Evolutionary conservation across 2,888 invertebrate species (phyloP).

Genomic region (Lepeophtheirus nordmannii): DNA sequence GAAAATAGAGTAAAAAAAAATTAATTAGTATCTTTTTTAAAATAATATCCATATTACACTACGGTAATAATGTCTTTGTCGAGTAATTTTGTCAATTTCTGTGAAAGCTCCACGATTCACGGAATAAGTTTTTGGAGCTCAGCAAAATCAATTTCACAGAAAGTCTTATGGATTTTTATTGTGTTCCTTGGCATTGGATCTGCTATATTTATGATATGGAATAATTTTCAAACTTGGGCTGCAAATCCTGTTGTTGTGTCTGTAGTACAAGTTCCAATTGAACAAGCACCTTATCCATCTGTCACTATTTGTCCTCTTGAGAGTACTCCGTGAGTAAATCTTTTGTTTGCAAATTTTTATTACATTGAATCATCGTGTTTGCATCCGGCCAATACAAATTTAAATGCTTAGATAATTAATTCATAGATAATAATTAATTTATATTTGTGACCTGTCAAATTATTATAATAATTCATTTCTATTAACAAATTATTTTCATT

Average conservation of each 20-base stretch:
- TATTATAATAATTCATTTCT: too few relatives aligned
- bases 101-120: not conserved
- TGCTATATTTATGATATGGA: not conserved
- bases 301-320: not conserved
- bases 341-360: too few relatives aligned
- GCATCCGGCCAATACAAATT: too few relatives aligned
- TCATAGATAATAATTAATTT: too few relatives aligned
- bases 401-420: too few relatives aligned
- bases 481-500: too few relatives aligned
- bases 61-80: too few relatives aligned
- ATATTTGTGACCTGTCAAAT: too few relatives aligned
- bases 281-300: not conserved
- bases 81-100: not conserved
- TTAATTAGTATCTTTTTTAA: too few relatives aligned
- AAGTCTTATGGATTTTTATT: not conserved
- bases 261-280: not conserved
- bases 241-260: not conserved
- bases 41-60: too few relatives aligned
- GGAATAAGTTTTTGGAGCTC: not conserved
- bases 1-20: too few relatives aligned
- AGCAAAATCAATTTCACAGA: not conserved
- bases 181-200: not conserved
- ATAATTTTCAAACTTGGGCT: slow-evolving; percentile 3
- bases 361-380: too few relatives aligned
- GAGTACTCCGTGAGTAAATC: not conserved